Evolutionary conservation across 2,113 vertebrate species (phyloP).

Genomic region (Zeus faber): DNA sequence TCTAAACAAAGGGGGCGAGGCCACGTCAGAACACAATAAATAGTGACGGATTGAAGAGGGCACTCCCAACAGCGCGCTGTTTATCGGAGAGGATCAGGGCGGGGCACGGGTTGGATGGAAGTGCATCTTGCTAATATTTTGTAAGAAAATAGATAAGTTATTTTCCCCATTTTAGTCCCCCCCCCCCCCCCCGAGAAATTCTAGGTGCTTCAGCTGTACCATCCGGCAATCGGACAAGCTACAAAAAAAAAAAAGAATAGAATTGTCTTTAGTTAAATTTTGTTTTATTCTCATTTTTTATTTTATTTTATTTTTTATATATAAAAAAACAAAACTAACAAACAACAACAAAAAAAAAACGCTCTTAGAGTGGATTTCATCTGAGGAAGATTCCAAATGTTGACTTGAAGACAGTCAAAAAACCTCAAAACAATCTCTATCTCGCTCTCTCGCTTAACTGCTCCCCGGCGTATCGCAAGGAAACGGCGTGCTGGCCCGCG

Average conservation of each 20-base stretch:
- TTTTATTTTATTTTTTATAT: too few species aligned
- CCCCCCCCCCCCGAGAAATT: too few species aligned
- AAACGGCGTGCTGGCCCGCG: slow-evolving; percentile 21
- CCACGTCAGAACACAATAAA: slow-evolving; percentile 71
- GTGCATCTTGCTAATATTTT: slow-evolving; percentile 14
- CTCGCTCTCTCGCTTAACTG: too few species aligned
- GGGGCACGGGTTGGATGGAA: background rate
- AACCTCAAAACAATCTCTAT: background rate
- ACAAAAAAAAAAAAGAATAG: background rate
- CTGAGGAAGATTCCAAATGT: slow-evolving; percentile 30
- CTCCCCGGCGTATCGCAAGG: slow-evolving; percentile 16
- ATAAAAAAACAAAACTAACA: too few species aligned
- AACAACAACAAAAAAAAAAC: too few species aligned
- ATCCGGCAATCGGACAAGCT: too few species aligned
- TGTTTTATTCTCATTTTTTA: too few species aligned
- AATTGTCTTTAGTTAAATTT: background rate
- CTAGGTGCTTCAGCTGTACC: too few species aligned
- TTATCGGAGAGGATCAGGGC: too few species aligned
- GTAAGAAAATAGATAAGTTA: too few species aligned
- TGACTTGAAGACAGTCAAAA: slow-evolving; percentile 2
- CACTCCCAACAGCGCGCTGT: slow-evolving; percentile 43
- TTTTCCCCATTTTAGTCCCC: too few species aligned
- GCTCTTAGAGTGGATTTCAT: too few species aligned
- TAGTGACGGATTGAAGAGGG: slow-evolving; percentile 64
- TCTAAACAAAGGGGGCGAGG: slow-evolving; percentile 77